Base-by-base conservation (phyloP, 2,888 invertebrate genomes). In the Nemotelus nigrinus region DNA sequence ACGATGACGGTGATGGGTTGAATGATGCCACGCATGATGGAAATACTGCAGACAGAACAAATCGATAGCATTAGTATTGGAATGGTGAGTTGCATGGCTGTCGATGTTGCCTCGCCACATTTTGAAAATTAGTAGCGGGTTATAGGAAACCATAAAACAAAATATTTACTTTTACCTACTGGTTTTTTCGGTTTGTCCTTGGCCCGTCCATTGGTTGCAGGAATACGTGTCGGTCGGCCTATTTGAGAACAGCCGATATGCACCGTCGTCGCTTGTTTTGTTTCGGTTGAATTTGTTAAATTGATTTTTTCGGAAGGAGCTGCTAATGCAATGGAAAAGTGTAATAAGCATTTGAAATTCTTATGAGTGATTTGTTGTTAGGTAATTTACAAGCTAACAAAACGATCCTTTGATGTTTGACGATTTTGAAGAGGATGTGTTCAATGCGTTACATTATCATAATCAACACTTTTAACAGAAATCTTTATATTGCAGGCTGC, bases 151-250 rank as follows among this genome's bases (percentile, higher is more conserved):
- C 10, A 47, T 72, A 44, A 72, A 72, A 72, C 44, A 45, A 47
- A 72, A 72, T 72, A 58, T 58, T 72, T 72, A 45, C 45, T 45
- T 45, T 72, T 45, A 72, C 72, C 58, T 72, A 72, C 72, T 72
- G 72, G 72, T 58, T 44, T 72, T 70, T 41, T 25, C 7, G 39
- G 45, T 44, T 72, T 43, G 55, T 70, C 57, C 70, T 57, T 65
- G 10, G 39, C 2, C 53, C 6, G 53, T 8, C 7, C 6, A 53
- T 6, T 10, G 10, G 53, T 53, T 25, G 25, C 25, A 25, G 25
- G 25, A 25, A 25, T 25, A 25, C 25, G 25, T 25, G 25, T 25
- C 25, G 25, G 53, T 53, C 53, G 53, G 53, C 53, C 10, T 53
- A 8, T 53, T 53, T 53, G 53, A 53, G 10, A 53, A 10, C 0